These are phyloP conservation scores for Pegoplata infirma DNA, from an alignment of 2,888 invertebrate species.

Conservation along the genomic window DNA sequence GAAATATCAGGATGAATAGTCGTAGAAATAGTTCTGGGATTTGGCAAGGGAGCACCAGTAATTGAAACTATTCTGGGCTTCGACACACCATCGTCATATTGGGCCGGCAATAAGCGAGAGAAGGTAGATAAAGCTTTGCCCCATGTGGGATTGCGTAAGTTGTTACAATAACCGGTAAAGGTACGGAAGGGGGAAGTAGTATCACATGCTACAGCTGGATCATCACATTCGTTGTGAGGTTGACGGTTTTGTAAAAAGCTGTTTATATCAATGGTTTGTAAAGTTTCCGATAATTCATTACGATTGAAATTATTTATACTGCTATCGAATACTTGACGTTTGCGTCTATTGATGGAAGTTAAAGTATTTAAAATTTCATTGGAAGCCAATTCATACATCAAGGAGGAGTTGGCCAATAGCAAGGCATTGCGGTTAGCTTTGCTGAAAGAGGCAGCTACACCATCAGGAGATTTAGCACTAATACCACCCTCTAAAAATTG, in stretches of 20 bases:
- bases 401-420: slow-evolving; percentile 89
- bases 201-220: slow-evolving; percentile 85
- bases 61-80: slow-evolving; percentile 86
- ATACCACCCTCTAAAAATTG: slow-evolving; percentile 86
- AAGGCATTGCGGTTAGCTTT: slow-evolving; percentile 92
- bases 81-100: slow-evolving; percentile 93
- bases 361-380: slow-evolving; percentile 88
- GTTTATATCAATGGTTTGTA: slow-evolving; percentile 88
- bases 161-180: slow-evolving; percentile 92
- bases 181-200: slow-evolving; percentile 83
- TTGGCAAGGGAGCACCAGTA: slow-evolving; percentile 88
- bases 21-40: slow-evolving; percentile 91
- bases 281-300: slow-evolving; percentile 86
- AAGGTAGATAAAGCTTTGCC: slow-evolving; percentile 92
- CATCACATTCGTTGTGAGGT: slow-evolving; percentile 80
- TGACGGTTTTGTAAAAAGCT: slow-evolving; percentile 81
- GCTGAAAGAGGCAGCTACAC: slow-evolving; percentile 93
- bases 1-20: slow-evolving; percentile 95
- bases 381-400: slow-evolving; percentile 91
- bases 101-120: slow-evolving; percentile 89
- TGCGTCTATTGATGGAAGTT: slow-evolving; percentile 80
- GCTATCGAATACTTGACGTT: slow-evolving; percentile 86
- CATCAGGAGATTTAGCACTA: slow-evolving; percentile 91
- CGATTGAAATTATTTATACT: slow-evolving; percentile 79
- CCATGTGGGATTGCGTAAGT: slow-evolving; percentile 88